Percentiles rank a stretch among this genome's conserved stretches.
These are phyloP conservation scores for Watsonalla binaria DNA, from an alignment of 2,888 invertebrate genomes.

Conservation along the genomic window DNA sequence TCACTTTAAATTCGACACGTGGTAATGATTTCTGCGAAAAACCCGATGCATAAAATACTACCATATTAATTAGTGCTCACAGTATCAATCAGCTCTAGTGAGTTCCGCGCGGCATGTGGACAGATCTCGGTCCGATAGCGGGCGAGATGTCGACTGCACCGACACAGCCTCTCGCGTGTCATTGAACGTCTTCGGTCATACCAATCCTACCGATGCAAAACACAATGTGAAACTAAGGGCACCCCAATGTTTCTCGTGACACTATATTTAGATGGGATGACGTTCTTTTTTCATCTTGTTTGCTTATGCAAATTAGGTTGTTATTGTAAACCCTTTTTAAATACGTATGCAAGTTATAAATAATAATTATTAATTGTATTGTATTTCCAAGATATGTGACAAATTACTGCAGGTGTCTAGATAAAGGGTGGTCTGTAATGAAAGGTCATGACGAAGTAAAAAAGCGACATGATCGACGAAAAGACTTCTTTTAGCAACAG, in stretches of 20 bases:
- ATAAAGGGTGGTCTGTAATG: slow-evolving; percentile 1
- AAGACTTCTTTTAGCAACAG: not conserved
- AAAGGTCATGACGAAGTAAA: slow-evolving; percentile 1
- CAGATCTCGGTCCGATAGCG: slow-evolving; percentile 63
- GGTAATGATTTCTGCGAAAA: too few species aligned
- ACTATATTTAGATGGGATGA: slow-evolving; percentile 7
- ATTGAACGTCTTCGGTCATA: slow-evolving; percentile 61
- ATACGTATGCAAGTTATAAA: too few species aligned
- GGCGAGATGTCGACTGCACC: slow-evolving; percentile 66
- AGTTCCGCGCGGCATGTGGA: slow-evolving; percentile 38
- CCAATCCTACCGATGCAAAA: slow-evolving; percentile 50
- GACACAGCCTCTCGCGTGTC: slow-evolving; percentile 58
- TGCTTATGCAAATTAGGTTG: not conserved
- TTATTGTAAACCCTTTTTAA: not conserved
- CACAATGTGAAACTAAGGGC: slow-evolving; percentile 46
- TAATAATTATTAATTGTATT: not conserved
- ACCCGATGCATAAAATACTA: not conserved
- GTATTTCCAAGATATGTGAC: not conserved
- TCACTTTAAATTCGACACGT: too few species aligned
- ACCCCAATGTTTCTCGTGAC: slow-evolving; percentile 33
- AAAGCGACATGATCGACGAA: not conserved
- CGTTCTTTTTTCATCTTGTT: not conserved
- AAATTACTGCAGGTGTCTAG: slow-evolving; percentile 1
- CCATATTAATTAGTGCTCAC: not conserved
- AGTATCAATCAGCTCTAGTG: slow-evolving; percentile 18